Evolutionary conservation across 2,113 vertebrate genomes (phyloP).

Genomic region (Alexandromys fortis): DNA sequence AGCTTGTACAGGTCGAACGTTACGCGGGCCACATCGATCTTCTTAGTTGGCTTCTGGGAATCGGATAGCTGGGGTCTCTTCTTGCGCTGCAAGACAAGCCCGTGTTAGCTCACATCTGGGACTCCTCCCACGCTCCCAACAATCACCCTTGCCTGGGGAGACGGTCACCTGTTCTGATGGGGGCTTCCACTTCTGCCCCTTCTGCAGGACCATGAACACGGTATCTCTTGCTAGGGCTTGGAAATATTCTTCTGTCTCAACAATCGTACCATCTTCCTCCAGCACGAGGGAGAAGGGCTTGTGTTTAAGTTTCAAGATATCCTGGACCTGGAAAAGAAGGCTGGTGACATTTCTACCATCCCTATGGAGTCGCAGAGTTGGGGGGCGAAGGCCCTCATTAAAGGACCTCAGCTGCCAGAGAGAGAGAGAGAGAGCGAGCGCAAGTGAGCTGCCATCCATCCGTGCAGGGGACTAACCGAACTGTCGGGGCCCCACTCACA

Average conservation of each 20-base stretch:
- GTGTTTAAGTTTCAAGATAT: constrained; percentile 79
- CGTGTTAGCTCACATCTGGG: not conserved
- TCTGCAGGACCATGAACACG: constrained; percentile 90
- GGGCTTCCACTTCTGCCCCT: constrained; percentile 91
- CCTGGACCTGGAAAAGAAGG: constrained; percentile 84
- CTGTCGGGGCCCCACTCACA: not conserved
- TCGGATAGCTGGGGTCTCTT: constrained; percentile 79
- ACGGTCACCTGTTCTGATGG: constrained; percentile 77
- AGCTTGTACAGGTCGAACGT: constrained; percentile 96
- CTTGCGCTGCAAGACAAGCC: not conserved
- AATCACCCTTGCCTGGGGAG: not conserved
- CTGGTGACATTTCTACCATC: not conserved
- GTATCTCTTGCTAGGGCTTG: constrained; percentile 88
- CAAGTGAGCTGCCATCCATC: not conserved
- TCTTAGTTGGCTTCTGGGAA: constrained; percentile 79
- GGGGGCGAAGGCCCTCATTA: not conserved
- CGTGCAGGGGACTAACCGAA: not conserved
- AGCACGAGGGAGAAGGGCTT: constrained; percentile 87
- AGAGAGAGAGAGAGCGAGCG: not conserved
- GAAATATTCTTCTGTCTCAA: constrained; percentile 95
- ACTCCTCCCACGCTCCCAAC: not conserved
- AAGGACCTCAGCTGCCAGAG: not conserved
- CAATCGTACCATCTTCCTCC: constrained; percentile 93
- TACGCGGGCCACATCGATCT: constrained; percentile 92
- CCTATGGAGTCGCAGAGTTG: not conserved